phyloP scores from a whole-genome alignment of 2,888 invertebrate genomes.

The Idaea straminata region DNA sequence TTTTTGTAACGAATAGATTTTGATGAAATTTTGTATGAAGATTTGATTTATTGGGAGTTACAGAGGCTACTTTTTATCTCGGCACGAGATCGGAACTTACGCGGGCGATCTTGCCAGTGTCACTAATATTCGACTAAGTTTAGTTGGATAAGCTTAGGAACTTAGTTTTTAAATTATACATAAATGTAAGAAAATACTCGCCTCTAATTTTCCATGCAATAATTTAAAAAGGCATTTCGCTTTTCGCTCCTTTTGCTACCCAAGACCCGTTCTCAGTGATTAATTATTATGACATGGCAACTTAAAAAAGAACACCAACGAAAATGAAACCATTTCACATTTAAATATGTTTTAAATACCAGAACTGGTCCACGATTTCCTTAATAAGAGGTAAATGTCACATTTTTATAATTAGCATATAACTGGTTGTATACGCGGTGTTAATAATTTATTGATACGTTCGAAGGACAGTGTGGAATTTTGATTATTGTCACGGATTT shows the following conservation, averaged over 20 bases:
- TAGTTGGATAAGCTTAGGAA: too few species aligned
- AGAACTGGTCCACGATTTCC: constrained; percentile 20
- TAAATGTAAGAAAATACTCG: too few species aligned
- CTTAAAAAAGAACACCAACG: constrained; percentile 18
- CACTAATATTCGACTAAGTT: too few species aligned
- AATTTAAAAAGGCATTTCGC: too few species aligned
- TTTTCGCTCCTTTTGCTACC: not conserved
- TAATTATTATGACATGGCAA: constrained; percentile 3
- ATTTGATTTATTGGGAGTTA: too few species aligned
- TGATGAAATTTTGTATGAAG: too few species aligned
- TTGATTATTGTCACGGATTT: not conserved
- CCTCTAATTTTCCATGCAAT: too few species aligned
- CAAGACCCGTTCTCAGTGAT: not conserved
- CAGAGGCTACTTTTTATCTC: too few species aligned
- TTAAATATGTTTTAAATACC: constrained; percentile 8
- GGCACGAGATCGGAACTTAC: too few species aligned
- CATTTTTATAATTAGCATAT: constrained; percentile 15
- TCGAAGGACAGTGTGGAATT: not conserved
- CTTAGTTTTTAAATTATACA: too few species aligned
- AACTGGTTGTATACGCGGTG: constrained; percentile 2
- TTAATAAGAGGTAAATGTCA: constrained; percentile 30
- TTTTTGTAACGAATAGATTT: too few species aligned
- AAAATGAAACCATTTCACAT: constrained; percentile 16
- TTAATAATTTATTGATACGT: not conserved
- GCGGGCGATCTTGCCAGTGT: too few species aligned